Percentiles rank a stretch among this genome's conserved stretches.
Evolutionary conservation across 2,113 vertebrate species (phyloP).

Genomic region (Isichthys henryi): DNA sequence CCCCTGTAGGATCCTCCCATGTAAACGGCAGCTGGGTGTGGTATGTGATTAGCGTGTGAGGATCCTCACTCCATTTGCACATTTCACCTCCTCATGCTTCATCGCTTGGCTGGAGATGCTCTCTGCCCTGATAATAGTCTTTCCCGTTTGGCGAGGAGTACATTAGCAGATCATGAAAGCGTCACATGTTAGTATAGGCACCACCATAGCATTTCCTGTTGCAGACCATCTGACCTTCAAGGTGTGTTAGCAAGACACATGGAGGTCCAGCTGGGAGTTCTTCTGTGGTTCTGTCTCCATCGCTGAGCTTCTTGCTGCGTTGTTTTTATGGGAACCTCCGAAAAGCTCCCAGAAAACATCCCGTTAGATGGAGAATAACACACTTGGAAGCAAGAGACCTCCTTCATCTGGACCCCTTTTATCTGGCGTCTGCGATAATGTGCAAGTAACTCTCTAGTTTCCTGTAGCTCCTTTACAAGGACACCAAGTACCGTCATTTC

Average conservation of each 20-base stretch:
- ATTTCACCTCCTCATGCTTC: neutral
- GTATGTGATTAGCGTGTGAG: too few relatives aligned
- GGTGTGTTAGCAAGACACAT: neutral
- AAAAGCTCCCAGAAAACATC: neutral
- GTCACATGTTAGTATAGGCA: neutral
- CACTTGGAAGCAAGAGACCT: neutral
- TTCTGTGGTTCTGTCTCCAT: neutral
- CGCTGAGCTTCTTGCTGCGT: neutral
- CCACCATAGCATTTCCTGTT: neutral
- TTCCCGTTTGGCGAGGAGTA: neutral
- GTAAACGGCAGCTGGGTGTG: neutral
- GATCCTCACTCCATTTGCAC: neutral
- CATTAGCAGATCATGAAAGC: neutral
- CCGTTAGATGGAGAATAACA: neutral
- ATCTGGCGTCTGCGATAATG: neutral
- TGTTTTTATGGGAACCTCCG: neutral
- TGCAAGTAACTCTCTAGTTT: neutral
- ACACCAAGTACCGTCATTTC: neutral
- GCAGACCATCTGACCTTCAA: neutral
- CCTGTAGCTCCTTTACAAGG: neutral
- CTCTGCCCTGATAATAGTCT: neutral
- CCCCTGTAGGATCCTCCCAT: neutral
- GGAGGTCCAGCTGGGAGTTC: neutral
- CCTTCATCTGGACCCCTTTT: neutral
- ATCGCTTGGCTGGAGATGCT: neutral